phyloP scores from a whole-genome alignment of 2,888 invertebrate species.

The Cheilosia soror region DNA sequence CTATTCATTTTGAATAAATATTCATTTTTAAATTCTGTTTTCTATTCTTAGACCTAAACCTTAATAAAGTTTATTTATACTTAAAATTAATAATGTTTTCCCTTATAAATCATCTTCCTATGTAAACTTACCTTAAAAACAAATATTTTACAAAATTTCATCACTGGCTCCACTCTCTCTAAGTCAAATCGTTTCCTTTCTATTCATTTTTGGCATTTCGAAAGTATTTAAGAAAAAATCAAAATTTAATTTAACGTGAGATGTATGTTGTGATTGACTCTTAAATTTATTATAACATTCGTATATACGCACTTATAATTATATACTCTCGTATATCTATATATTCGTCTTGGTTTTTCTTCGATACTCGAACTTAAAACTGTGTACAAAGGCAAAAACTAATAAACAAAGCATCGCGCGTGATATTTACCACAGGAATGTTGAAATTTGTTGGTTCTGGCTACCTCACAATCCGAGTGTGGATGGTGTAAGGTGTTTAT shows the following conservation, averaged over 20 bases:
- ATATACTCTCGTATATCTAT: constrained; percentile 66
- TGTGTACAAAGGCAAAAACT: constrained; percentile 66
- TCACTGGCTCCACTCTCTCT: constrained; percentile 6
- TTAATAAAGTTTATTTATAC: constrained; percentile 18
- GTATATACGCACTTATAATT: constrained; percentile 24
- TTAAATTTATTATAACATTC: constrained; percentile 42
- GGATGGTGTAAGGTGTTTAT: constrained; percentile 9
- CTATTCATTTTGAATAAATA: not conserved
- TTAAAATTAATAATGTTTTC: constrained; percentile 10
- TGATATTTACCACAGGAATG: constrained; percentile 68
- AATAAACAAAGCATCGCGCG: constrained; percentile 54
- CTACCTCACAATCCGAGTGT: constrained; percentile 55
- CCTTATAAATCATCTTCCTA: constrained; percentile 17
- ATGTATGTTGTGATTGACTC: constrained; percentile 53
- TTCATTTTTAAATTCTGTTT: not conserved
- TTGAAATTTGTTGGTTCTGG: constrained; percentile 33
- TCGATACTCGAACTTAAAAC: constrained; percentile 67
- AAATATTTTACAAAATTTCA: constrained; percentile 42
- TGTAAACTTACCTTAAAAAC: constrained; percentile 21
- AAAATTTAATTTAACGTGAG: constrained; percentile 12
- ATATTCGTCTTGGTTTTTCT: constrained; percentile 51
- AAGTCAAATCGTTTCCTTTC: not conserved
- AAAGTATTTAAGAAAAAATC: not conserved
- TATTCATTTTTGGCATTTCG: not conserved
- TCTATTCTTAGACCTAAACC: not conserved